Evolutionary conservation across 2,888 invertebrate species (phyloP), one percentile per base, ranked within the genome.

Genomic region (Ptychoptera contaminata): DNA sequence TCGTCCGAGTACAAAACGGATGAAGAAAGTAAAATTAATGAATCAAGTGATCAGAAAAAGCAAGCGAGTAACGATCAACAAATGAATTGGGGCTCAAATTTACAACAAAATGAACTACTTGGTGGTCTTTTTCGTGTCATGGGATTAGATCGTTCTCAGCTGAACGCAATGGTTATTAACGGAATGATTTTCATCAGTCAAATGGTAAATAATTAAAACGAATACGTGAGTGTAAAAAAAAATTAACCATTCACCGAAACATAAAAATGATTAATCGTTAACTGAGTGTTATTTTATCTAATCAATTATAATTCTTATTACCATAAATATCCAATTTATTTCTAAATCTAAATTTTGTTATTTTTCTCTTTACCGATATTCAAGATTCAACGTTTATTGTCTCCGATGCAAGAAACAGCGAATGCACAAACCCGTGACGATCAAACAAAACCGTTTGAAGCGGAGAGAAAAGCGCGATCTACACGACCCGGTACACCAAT

Each of bases 101-200:
- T 23, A 23, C 23, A 23, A 23, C 42, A 49, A 12, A 34, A 47
- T 1, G 47, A 46, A 8, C 44, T 54, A 47, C 48, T 65, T 32
- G 53, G 54, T 7, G 70, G 70, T 11, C 70, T 84, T 52, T 71
- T 86, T 49, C 70, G 76, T 40, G 63, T 87, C 45, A 70, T 88
- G 51, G 86, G 85, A 15, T 70, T 88, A 43, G 82, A 87, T 58
- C 72, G 79, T 0, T 74, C 74, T 45, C 82, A 83, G 63, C 71
- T 87, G 48, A 80, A 82, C 30, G 86, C 87, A 1, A 77, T 87
- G 36, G 83, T 85, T 11, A 73, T 88, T 12, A 88, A 88, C 59
- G 83, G 82, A 15, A 70, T 87, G 12, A 78, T 88, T 50, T 84
- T 86, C 62, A 72, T 88, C 12, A 86, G 87, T 1, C 85, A 87